Conservation (phyloP, 64 coral and sea anemone genomes). For the Montipora cactus region DNA sequence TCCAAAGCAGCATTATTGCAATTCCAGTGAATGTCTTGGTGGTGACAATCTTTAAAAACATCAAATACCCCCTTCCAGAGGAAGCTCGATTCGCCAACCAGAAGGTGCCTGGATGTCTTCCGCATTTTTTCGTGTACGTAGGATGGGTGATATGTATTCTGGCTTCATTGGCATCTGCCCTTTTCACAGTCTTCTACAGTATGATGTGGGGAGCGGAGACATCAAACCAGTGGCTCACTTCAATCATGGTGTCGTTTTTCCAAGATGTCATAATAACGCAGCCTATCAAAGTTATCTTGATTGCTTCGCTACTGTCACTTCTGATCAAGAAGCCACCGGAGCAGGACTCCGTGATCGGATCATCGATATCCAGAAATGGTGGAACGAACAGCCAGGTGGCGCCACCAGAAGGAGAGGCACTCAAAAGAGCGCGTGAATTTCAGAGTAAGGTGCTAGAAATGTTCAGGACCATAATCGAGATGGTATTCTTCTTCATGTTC, state of each 20-base stretch:
- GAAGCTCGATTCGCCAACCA: slow-evolving; percentile 15
- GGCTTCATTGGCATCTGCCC: slow-evolving; percentile 44
- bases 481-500: slow-evolving; percentile 61
- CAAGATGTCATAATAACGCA: slow-evolving; percentile 79
- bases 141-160: slow-evolving; percentile 65
- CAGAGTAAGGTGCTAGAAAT: slow-evolving; percentile 69
- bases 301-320: slow-evolving; percentile 66
- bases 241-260: slow-evolving; percentile 80
- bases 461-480: slow-evolving; percentile 72
- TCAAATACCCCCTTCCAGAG: slow-evolving; percentile 39
- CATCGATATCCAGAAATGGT: slow-evolving; percentile 36
- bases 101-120: slow-evolving; percentile 65
- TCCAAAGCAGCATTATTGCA: slow-evolving; percentile 72
- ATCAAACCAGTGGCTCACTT: slow-evolving; percentile 75
- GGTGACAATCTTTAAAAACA: slow-evolving; percentile 73
- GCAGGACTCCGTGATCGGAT: slow-evolving; percentile 59
- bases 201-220: slow-evolving; percentile 75
- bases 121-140: slow-evolving; percentile 65
- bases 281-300: slow-evolving; percentile 70
- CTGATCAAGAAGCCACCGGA: slow-evolving; percentile 63
- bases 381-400: slow-evolving; percentile 37
- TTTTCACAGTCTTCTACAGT: slow-evolving; percentile 74
- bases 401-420: slow-evolving; percentile 40
- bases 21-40: slow-evolving; percentile 76
- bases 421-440: slow-evolving; percentile 52